Evolutionary conservation across 2,888 invertebrate species (phyloP).

Genomic region (Pachycephus smyrnensis): DNA sequence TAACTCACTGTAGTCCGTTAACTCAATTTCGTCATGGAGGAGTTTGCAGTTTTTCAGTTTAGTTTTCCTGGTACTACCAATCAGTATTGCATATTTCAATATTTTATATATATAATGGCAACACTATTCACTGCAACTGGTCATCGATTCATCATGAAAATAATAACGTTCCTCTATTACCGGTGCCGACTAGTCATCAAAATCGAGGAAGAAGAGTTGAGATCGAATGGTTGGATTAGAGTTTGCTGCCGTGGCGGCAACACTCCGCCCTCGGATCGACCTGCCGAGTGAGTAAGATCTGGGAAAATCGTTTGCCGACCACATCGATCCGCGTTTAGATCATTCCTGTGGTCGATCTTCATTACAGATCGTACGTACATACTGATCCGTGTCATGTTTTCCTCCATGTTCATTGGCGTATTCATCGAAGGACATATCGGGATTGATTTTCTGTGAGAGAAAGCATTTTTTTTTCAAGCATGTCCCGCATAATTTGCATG

Average conservation of each 20-base stretch:
- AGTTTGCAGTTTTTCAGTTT: too few species aligned
- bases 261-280: constrained; percentile 48
- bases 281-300: constrained; percentile 52
- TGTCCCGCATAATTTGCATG: not conserved
- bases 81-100: not conserved
- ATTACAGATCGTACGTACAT: constrained; percentile 28
- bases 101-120: not conserved
- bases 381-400: not conserved
- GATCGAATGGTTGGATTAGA: constrained; percentile 49
- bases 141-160: not conserved
- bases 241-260: constrained; percentile 52
- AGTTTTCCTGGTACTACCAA: not conserved
- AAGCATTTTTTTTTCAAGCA: not conserved
- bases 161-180: not conserved
- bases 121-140: not conserved
- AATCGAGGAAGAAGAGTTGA: constrained; percentile 46
- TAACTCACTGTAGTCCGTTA: not conserved
- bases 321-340: constrained; percentile 35
- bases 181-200: constrained; percentile 43
- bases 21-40: not conserved
- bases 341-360: constrained; percentile 28
- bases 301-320: constrained; percentile 16
- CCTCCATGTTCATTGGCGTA: not conserved
- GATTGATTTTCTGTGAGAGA: not conserved
- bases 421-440: not conserved